These are phyloP conservation scores for Sorex araneus DNA, from an alignment of 2,113 vertebrate genomes.

Conservation along the genomic window DNA sequence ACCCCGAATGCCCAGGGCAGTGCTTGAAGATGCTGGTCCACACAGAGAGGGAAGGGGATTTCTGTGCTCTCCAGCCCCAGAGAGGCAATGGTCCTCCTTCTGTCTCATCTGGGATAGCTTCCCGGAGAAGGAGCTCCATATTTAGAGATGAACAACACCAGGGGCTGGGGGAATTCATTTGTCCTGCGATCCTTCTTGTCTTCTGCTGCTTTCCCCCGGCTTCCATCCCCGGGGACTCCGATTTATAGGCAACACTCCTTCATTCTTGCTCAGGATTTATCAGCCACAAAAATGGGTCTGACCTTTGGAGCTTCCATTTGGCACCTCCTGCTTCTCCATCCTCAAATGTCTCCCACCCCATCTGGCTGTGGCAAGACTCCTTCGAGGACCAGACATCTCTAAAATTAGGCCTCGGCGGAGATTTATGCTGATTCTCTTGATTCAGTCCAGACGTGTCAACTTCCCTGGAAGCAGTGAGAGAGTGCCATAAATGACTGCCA, in stretches of 20 bases:
- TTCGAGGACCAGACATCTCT: conserved; percentile 81
- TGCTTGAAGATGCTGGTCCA: too few relatives aligned
- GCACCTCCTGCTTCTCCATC: conserved; percentile 73
- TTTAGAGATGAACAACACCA: neutral
- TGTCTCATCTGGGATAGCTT: neutral
- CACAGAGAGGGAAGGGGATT: too few relatives aligned
- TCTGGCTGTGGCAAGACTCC: conserved; percentile 79
- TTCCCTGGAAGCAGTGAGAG: conserved; percentile 78
- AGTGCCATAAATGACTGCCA: conserved; percentile 76
- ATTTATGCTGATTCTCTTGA: conserved; percentile 82
- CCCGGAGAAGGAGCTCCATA: neutral
- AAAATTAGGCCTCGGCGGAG: conserved; percentile 80
- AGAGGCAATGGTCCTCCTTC: neutral
- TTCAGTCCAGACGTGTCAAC: conserved; percentile 82
- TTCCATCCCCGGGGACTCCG: neutral
- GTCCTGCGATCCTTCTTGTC: neutral
- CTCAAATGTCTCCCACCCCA: conserved; percentile 82
- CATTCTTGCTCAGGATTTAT: conserved; percentile 73
- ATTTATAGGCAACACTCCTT: neutral
- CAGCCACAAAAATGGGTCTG: conserved; percentile 75
- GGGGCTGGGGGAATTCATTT: neutral
- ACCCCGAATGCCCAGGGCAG: too few relatives aligned
- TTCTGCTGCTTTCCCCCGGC: neutral
- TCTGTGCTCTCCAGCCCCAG: neutral
- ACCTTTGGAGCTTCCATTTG: conserved; percentile 81